Evolutionary conservation across 2,888 invertebrate species (phyloP).

Genomic region (Serripes groenlandicus): DNA sequence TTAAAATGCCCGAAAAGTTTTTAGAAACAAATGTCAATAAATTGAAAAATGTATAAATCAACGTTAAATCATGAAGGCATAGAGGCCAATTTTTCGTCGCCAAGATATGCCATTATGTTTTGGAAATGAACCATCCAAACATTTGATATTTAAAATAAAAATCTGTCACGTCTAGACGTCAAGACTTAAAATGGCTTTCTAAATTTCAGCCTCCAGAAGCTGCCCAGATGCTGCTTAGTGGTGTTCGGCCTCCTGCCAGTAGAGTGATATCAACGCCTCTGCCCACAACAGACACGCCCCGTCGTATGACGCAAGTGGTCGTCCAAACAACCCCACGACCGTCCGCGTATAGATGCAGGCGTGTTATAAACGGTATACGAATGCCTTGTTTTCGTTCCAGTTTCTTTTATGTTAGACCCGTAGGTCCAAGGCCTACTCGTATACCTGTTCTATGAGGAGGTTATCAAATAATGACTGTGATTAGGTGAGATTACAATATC

Average conservation of each 20-base stretch:
- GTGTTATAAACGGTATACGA: slow-evolving; percentile 17
- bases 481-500: no score
- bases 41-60: no score
- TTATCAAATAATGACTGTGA: no score
- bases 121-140: neutral
- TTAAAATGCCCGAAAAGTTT: no score
- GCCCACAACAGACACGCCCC: neutral
- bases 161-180: neutral
- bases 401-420: slow-evolving; percentile 61
- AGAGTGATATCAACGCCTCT: neutral
- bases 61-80: no score
- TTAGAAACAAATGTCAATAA: no score
- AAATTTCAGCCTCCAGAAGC: neutral
- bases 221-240: neutral
- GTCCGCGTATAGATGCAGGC: neutral
- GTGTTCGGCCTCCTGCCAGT: neutral
- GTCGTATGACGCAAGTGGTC: neutral
- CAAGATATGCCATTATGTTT: neutral
- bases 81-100: neutral
- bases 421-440: slow-evolving; percentile 57
- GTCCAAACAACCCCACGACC: neutral
- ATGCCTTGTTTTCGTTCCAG: slow-evolving; percentile 14
- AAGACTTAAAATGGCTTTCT: neutral
- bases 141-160: no score
- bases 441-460: slow-evolving; percentile 39